These are phyloP conservation scores for Chelonia mydas DNA, from an alignment of 2,797 vertebrate species.

Conservation along the genomic window DNA sequence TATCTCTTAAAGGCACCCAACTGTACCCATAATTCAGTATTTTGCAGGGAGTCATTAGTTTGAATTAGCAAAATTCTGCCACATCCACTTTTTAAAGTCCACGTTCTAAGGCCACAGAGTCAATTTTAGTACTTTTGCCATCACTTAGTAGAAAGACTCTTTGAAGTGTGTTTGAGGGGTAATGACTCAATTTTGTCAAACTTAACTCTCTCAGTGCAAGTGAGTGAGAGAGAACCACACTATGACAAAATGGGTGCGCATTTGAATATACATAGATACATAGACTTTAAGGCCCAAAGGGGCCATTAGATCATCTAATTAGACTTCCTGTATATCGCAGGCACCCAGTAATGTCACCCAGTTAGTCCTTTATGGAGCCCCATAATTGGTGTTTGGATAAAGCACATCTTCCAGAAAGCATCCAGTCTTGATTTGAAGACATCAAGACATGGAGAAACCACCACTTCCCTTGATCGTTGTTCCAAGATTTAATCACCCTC, in stretches of 20 bases:
- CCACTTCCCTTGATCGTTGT: not conserved
- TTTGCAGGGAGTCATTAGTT: conserved; percentile 42
- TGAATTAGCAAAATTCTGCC: conserved; percentile 45
- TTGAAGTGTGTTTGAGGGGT: not conserved
- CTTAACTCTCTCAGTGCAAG: not conserved
- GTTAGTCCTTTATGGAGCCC: fast-evolving
- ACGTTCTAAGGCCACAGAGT: conserved; percentile 54
- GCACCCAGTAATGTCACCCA: not conserved
- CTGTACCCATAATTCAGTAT: conserved; percentile 54
- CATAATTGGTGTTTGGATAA: not conserved
- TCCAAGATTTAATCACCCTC: not conserved
- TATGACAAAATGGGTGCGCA: not conserved
- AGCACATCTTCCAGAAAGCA: not conserved
- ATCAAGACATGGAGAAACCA: not conserved
- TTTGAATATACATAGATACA: fast-evolving
- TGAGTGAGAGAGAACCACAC: fast-evolving
- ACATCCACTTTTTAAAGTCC: conserved; percentile 33
- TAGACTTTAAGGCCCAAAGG: not conserved
- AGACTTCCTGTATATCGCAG: not conserved
- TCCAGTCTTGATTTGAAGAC: fast-evolving
- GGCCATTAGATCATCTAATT: not conserved
- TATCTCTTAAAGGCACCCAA: conserved; percentile 5
- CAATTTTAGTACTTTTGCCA: conserved; percentile 14
- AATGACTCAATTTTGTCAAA: not conserved
- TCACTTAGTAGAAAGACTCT: conserved; percentile 15